A percentile compares a stretch with the other conserved stretches of the same genome.
These are phyloP conservation scores for Corbicula japonica DNA, from an alignment of 2,888 invertebrate genomes.

Conservation along the genomic window DNA sequence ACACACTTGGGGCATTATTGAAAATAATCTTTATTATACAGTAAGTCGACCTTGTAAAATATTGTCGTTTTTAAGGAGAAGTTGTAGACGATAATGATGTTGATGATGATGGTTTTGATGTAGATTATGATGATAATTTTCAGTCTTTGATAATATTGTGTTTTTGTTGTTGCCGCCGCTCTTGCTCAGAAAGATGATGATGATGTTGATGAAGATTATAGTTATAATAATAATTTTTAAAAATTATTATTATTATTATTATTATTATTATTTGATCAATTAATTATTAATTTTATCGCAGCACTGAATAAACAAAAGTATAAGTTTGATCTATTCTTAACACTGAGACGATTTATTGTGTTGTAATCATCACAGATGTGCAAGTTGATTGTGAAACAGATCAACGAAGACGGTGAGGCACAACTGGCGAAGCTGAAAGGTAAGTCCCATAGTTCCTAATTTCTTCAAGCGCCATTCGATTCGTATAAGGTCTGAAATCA, in stretches of 20 bases:
- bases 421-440: constrained; percentile 65
- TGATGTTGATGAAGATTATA: not conserved
- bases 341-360: not conserved
- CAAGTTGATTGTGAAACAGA: constrained; percentile 40
- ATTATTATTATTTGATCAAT: not conserved
- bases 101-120: not conserved
- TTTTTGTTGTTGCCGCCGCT: too few species aligned
- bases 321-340: not conserved
- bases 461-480: not conserved
- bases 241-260: not conserved
- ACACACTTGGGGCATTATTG: not conserved
- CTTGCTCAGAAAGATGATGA: not conserved
- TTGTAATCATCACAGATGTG: constrained; percentile 58
- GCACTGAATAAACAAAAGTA: not conserved
- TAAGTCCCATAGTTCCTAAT: constrained; percentile 19
- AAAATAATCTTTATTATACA: not conserved
- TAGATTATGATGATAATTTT: too few species aligned
- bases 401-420: constrained; percentile 62
- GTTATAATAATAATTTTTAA: not conserved
- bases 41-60: not conserved
- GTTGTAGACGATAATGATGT: not conserved
- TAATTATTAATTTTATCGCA: not conserved
- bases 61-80: not conserved
- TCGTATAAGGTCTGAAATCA: not conserved
- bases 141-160: too few species aligned